Evolutionary conservation across 2,797 vertebrate species (phyloP), one percentile per base, ranked within the genome.

Genomic region (Trachurus trachurus): DNA sequence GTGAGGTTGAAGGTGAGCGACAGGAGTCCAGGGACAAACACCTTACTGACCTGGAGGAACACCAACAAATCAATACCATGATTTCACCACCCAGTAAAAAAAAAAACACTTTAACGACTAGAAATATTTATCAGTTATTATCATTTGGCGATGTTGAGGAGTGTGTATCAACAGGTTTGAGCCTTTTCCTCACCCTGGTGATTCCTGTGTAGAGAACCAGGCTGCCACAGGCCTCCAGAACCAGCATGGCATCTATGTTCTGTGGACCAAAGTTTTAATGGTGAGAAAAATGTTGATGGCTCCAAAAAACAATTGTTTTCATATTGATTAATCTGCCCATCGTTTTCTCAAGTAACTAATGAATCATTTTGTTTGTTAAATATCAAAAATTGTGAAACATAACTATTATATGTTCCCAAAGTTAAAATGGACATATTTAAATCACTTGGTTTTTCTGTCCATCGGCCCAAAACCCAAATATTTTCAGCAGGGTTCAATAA

Each of bases 141-240:
- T 42, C 1, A 13, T 2, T 12, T 66, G 6, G 6, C 5, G 31
- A 34, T 5, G 31, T 5, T 6, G 5, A 6, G 31, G 3, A 34
- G 31, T 26, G 1, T 50, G 21, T 16, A 17, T 40, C n/a, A 70
- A 8, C 40, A 49, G 13, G 11, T 49, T 13, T 5, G 21, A 17
- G 15, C 40, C 16, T 0, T n/a, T 58, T 58, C 44, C 87, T 92
- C 79, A 99, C 98, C 94, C 96, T 94, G 74, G 97, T 96, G 70
- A 97, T 88, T 86, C 98, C 98, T 0, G 98, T 98, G 89, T 98
- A 99, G 11, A 99, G 94, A 65, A 98, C 96, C 89, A 99, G 91
- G 89, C 96, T 99, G 44, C 98, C 98, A 82, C 94, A 97, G 81
- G 95, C 93, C 80, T 99, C 98, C 69, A 99, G 93, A 74, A 99